Conservation (phyloP, 2,888 invertebrate genomes). For the Papilio demoleus region DNA sequence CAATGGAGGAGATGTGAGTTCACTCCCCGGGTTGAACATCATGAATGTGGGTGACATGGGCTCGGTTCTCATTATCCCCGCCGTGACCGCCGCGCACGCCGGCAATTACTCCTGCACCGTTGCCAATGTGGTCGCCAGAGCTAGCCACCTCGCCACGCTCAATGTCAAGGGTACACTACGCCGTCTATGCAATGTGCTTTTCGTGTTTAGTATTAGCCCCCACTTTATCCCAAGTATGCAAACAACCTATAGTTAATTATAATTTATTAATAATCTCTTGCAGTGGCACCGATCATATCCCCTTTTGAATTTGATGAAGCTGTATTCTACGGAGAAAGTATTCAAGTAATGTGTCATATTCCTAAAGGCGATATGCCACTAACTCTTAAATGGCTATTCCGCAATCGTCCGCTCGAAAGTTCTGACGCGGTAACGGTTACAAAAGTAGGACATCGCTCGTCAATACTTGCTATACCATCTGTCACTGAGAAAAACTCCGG, state of each 20-base stretch:
- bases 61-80: slow-evolving; percentile 87
- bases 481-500: slow-evolving; percentile 88
- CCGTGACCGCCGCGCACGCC: slow-evolving; percentile 86
- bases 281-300: slow-evolving; percentile 85
- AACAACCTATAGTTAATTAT: slow-evolving; percentile 33
- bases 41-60: slow-evolving; percentile 86
- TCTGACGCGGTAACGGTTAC: slow-evolving; percentile 77
- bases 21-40: slow-evolving; percentile 85
- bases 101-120: slow-evolving; percentile 88
- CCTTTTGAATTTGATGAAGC: slow-evolving; percentile 83
- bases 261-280: slow-evolving; percentile 52
- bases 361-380: slow-evolving; percentile 89
- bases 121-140: slow-evolving; percentile 84
- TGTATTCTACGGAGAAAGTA: slow-evolving; percentile 83
- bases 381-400: slow-evolving; percentile 87
- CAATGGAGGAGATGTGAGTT: slow-evolving; percentile 84
- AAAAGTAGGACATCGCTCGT: slow-evolving; percentile 84
- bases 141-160: slow-evolving; percentile 84
- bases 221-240: slow-evolving; percentile 25
- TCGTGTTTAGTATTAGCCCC: slow-evolving; percentile 59
- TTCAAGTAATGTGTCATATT: slow-evolving; percentile 82
- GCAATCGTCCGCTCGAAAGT: slow-evolving; percentile 78
- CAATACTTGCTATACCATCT: slow-evolving; percentile 86
- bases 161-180: slow-evolving; percentile 85
- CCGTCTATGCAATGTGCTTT: slow-evolving; percentile 65